phyloP scores from a whole-genome alignment of 2,888 invertebrate species.

The Drosophila hamatofila region DNA sequence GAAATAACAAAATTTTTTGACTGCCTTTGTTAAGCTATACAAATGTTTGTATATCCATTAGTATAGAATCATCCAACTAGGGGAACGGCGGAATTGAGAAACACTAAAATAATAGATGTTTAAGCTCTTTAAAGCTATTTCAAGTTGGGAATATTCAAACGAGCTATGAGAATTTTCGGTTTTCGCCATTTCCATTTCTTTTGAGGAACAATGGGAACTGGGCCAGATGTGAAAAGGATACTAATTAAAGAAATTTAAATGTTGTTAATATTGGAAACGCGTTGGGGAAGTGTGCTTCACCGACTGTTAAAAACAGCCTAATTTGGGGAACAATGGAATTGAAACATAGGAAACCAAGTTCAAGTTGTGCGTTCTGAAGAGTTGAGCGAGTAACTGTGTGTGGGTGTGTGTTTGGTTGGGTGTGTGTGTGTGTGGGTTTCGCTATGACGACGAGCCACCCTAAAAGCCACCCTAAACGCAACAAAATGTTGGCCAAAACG shows the following conservation, averaged over 20 bases:
- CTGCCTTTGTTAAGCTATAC: not conserved
- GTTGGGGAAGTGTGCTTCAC: not conserved
- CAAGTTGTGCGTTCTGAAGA: too few species aligned
- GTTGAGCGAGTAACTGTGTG: not conserved
- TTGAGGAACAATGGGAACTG: not conserved
- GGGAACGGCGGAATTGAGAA: not conserved
- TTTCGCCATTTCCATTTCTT: too few species aligned
- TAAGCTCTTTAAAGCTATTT: not conserved
- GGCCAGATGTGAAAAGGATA: not conserved
- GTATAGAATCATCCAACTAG: not conserved
- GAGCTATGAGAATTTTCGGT: not conserved
- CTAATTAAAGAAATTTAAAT: not conserved
- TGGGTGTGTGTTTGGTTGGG: constrained; percentile 2
- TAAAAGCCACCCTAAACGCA: constrained; percentile 4
- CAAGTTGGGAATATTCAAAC: too few species aligned
- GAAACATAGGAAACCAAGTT: not conserved
- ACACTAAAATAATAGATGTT: not conserved
- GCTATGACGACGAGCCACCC: constrained; percentile 41
- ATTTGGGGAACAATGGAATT: not conserved
- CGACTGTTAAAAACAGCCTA: too few species aligned
- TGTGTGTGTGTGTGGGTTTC: constrained; percentile 1
- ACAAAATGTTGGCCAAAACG: constrained; percentile 30
- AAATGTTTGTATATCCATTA: not conserved
- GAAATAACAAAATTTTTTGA: not conserved
- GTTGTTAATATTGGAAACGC: not conserved